These are phyloP conservation scores for Papio anubis DNA, from an alignment of 2,113 vertebrate species.

Conservation along the genomic window DNA sequence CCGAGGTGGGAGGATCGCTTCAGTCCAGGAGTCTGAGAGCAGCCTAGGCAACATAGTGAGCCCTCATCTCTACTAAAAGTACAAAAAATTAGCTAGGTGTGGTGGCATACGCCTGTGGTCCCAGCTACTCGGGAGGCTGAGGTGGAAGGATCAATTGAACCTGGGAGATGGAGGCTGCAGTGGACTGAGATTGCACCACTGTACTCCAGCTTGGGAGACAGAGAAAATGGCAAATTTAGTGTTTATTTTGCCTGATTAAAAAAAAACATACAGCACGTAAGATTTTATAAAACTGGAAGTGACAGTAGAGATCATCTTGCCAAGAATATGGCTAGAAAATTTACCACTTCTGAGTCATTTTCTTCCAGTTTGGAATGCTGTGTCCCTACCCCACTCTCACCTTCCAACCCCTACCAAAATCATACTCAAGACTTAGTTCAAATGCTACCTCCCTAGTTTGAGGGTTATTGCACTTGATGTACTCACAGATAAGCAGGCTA, in stretches of 20 bases:
- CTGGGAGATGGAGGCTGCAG: too few relatives aligned
- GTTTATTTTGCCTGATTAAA: neutral
- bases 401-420: neutral
- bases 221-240: neutral
- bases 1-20: too few relatives aligned
- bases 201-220: too few relatives aligned
- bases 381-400: neutral
- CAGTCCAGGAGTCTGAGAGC: too few relatives aligned
- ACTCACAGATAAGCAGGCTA: neutral
- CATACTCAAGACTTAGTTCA: conserved; percentile 11
- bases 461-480: neutral
- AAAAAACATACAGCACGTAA: neutral
- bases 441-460: neutral
- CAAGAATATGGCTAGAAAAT: neutral
- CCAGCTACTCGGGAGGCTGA: too few relatives aligned
- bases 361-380: neutral
- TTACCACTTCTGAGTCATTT: neutral
- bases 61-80: too few relatives aligned
- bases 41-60: too few relatives aligned
- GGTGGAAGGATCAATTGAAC: too few relatives aligned
- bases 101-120: too few relatives aligned
- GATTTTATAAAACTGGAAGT: neutral
- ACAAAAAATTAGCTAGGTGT: too few relatives aligned
- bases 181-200: too few relatives aligned
- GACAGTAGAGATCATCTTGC: neutral